Evolutionary conservation across 2,113 vertebrate species (phyloP).

Genomic region (Silurus asotus): DNA sequence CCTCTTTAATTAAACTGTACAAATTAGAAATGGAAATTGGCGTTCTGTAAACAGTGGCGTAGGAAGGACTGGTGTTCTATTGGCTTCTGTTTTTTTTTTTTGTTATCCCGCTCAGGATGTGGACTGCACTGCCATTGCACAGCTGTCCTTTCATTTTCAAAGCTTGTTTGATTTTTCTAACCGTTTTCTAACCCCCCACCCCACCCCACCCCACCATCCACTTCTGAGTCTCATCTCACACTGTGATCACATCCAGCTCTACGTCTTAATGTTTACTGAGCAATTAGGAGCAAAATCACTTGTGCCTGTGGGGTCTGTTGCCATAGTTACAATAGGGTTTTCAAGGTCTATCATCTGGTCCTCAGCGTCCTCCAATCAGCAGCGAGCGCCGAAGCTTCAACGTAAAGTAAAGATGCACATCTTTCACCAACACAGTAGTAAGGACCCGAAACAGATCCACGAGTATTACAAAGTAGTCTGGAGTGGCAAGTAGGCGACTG

Average conservation of each 20-base stretch:
- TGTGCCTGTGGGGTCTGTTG: conserved; percentile 90
- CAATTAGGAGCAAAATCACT: conserved; percentile 83
- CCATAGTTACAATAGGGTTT: conserved; percentile 92
- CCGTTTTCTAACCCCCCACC: neutral
- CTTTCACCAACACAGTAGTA: conserved; percentile 86
- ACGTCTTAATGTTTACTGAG: conserved; percentile 69
- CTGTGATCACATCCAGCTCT: conserved; percentile 49
- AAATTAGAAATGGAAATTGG: conserved; percentile 23
- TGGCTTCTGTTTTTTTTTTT: conserved; percentile 31
- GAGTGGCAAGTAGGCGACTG: conserved; percentile 75
- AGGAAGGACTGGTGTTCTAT: conserved; percentile 36
- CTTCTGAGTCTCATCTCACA: conserved; percentile 20
- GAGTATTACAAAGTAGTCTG: conserved; percentile 79
- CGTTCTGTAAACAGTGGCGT: conserved; percentile 26
- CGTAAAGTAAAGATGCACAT: conserved; percentile 92
- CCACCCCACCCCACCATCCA: neutral
- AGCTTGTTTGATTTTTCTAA: conserved; percentile 50
- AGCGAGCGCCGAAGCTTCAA: conserved; percentile 85
- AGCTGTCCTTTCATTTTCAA: conserved; percentile 50
- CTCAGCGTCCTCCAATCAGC: conserved; percentile 88
- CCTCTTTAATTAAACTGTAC: conserved; percentile 43
- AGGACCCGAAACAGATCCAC: conserved; percentile 82
- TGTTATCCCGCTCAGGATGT: conserved; percentile 36
- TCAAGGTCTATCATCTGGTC: conserved; percentile 92
- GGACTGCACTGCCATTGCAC: conserved; percentile 44